Evolutionary conservation across 1,140 invertebrate species (phyloP).

Genomic region (fruit fly (Drosophila melanogaster)): DNA sequence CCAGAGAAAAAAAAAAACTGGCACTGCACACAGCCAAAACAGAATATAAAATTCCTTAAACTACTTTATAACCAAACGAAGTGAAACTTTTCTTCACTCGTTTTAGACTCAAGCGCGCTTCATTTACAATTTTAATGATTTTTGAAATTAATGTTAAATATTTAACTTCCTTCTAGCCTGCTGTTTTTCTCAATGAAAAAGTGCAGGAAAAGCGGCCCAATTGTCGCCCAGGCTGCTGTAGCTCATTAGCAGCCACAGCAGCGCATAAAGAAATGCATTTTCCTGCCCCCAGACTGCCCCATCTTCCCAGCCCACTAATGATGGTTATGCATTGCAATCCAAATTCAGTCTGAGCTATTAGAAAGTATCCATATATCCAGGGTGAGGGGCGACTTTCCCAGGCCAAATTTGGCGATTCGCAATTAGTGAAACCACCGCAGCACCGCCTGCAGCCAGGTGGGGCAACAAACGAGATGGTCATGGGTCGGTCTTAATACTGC

Average conservation of each 20-base stretch:
- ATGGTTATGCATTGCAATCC: conserved; percentile 20
- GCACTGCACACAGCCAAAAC: conserved; percentile 1
- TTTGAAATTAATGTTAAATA: too few species aligned
- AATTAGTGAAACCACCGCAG: conserved; percentile 74
- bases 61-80: background rate
- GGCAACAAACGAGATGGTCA: conserved; percentile 62
- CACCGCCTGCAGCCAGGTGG: conserved; percentile 54
- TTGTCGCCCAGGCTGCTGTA: conserved; percentile 36
- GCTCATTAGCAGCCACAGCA: conserved; percentile 51
- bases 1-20: conserved; percentile 5
- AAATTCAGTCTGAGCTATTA: conserved; percentile 8
- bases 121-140: too few species aligned
- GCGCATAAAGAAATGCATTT: conserved; percentile 37
- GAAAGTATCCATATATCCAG: conserved; percentile 15
- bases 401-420: conserved; percentile 70
- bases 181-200: background rate
- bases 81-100: too few species aligned
- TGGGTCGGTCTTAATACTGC: conserved; percentile 26
- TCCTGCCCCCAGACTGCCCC: background rate
- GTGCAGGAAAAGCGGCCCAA: conserved; percentile 4
- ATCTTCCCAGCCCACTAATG: background rate
- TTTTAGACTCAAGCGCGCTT: background rate
- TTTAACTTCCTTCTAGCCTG: too few species aligned
- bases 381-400: conserved; percentile 21
- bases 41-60: background rate